Evolutionary conservation across 2,888 invertebrate genomes (phyloP).

Genomic region (Corbicula japonica): DNA sequence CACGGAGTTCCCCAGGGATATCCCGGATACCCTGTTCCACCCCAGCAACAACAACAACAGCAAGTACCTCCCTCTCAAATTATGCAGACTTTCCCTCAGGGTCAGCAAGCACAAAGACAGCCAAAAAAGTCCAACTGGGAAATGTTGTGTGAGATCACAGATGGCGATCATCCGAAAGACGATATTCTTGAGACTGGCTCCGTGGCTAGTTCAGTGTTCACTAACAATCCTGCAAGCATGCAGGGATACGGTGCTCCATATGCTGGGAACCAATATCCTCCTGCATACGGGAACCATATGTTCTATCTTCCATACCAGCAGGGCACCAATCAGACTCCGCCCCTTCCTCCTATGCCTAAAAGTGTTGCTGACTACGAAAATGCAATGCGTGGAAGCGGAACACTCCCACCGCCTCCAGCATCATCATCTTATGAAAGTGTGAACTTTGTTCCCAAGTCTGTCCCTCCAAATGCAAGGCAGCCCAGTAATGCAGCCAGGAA

Average conservation of each 20-base stretch:
- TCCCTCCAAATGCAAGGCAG: background rate
- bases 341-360: background rate
- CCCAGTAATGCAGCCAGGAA: conserved; percentile 44
- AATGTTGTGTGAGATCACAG: conserved; percentile 77
- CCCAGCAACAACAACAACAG: conserved; percentile 34
- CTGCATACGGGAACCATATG: conserved; percentile 18
- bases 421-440: conserved; percentile 39
- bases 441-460: conserved; percentile 7
- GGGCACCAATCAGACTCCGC: background rate
- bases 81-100: conserved; percentile 2
- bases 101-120: conserved; percentile 52
- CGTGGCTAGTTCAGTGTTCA: conserved; percentile 77
- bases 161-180: conserved; percentile 64
- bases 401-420: conserved; percentile 25
- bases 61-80: conserved; percentile 32
- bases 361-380: conserved; percentile 26
- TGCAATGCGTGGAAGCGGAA: conserved; percentile 24
- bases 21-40: conserved; percentile 37
- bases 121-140: conserved; percentile 80
- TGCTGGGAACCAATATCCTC: background rate
- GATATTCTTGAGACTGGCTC: conserved; percentile 75
- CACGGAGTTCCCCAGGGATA: conserved; percentile 6
- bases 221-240: conserved; percentile 61
- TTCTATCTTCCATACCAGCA: conserved; percentile 16
- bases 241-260: conserved; percentile 41